Evolutionary conservation across 2,113 vertebrate species (phyloP).

Genomic region (Corvus moneduloides): DNA sequence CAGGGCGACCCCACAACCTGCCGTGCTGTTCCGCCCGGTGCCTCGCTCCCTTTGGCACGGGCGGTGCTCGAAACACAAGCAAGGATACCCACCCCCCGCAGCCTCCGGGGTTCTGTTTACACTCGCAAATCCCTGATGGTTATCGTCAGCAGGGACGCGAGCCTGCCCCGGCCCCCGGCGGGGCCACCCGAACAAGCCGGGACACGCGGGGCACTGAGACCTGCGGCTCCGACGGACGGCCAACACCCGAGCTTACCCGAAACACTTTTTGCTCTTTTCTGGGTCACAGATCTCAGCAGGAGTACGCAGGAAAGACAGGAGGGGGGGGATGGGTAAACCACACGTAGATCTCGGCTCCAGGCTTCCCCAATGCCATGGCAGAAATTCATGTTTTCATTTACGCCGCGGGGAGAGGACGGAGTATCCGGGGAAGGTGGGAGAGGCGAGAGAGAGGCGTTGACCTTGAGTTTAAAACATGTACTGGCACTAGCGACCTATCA

Average conservation of each 20-base stretch:
- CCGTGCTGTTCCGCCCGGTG: not conserved
- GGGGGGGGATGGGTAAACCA: not conserved
- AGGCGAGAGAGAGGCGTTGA: not conserved
- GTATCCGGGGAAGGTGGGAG: not conserved
- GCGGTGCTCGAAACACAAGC: not conserved
- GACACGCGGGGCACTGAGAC: not conserved
- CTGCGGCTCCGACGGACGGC: not conserved
- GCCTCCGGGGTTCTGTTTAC: not conserved
- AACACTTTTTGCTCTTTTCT: not conserved
- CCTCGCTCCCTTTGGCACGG: not conserved
- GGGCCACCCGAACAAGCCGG: not conserved
- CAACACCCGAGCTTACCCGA: not conserved
- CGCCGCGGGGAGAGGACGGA: not conserved
- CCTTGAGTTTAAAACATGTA: not conserved
- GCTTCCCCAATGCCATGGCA: not conserved
- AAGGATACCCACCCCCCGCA: not conserved
- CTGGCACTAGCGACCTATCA: not conserved
- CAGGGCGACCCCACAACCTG: not conserved
- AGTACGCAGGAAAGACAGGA: not conserved
- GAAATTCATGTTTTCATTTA: not conserved
- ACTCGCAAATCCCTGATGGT: conserved; percentile 5
- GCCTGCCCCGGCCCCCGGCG: not conserved
- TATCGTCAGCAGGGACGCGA: not conserved
- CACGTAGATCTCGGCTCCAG: not conserved
- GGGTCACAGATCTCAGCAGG: not conserved